Base-by-base conservation (phyloP, 2,888 invertebrate genomes). In the Cerceris ruficornis region DNA sequence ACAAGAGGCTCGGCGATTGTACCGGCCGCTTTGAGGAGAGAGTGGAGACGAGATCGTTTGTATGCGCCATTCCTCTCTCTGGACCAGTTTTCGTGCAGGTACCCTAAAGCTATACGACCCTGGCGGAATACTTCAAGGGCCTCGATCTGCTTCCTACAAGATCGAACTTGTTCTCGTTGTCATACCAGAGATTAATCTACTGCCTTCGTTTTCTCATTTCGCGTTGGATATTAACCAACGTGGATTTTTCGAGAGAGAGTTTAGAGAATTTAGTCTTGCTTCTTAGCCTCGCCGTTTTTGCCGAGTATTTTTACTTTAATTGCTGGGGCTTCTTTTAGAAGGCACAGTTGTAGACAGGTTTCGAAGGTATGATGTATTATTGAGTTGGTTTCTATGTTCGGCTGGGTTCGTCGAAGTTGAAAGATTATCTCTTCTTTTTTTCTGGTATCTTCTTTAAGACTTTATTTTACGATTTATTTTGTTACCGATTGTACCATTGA, bases 81-180 rank as follows among this genome's bases (percentile, higher is more conserved):
- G 85, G 85, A 86, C 85, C 85, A 85, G 86, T 86, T 86, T 86
- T 84, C 84, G 75, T 84, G 58, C 84, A 78, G 82, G 77, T 83
- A 84, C 75, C 82, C 73, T 62, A 81, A 84, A 84, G 77, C 82
- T 66, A 72, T 80, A 74, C 74, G 75, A 71, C 78, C 81, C 70
- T 75, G 79, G 69, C 79, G 83, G 79, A 77, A 84, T 85, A 84
- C 81, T 84, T 84, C 77, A 84, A 84, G 80, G 72, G 67, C 66
- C 74, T 43, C 69, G 59, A 62, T 75, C 70, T 69, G 75, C 82
- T 78, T 76, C 75, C 77, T 79, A 79, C 80, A 74, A 77, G 77
- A 73, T 70, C 70, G 50, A 14, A 41, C 76, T 69, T 68, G 69
- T 75, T 74, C 68, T 72, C 69, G 64, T 77, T 74, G 81, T 80